phyloP scores from a whole-genome alignment of 2,113 vertebrate species.

The Uria aalge region DNA sequence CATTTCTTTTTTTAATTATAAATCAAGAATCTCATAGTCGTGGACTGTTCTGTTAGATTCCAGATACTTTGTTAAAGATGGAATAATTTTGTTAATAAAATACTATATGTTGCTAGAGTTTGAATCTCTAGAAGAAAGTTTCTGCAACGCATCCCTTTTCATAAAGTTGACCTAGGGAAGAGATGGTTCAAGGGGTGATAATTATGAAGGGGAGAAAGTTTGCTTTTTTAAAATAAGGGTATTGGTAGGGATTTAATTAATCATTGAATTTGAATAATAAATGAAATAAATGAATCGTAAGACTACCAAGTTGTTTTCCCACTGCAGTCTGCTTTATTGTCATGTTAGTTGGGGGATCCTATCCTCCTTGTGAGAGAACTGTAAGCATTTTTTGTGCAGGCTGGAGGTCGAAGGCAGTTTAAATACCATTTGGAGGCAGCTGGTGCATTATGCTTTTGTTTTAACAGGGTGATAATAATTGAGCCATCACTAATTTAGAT shows the following conservation, averaged over 20 bases:
- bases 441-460: background rate
- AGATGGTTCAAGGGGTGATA: background rate
- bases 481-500: background rate
- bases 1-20: background rate
- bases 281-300: background rate
- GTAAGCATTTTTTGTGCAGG: background rate
- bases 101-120: background rate
- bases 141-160: background rate
- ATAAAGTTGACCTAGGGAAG: background rate
- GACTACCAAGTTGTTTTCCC: background rate
- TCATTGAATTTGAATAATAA: background rate
- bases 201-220: background rate
- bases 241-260: background rate
- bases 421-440: background rate
- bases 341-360: background rate
- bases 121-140: background rate
- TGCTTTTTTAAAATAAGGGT: background rate
- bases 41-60: background rate
- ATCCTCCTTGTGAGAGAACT: background rate
- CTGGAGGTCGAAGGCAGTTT: background rate
- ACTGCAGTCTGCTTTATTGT: background rate
- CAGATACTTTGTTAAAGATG: background rate
- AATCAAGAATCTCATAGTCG: background rate
- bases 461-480: background rate
- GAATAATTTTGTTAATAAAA: slow-evolving; percentile 9